Evolutionary conservation across 30 jellyfish, hydroid and myxozoan genomes (phyloP).

Genomic region (Hydractinia symbiolongicarpus): DNA sequence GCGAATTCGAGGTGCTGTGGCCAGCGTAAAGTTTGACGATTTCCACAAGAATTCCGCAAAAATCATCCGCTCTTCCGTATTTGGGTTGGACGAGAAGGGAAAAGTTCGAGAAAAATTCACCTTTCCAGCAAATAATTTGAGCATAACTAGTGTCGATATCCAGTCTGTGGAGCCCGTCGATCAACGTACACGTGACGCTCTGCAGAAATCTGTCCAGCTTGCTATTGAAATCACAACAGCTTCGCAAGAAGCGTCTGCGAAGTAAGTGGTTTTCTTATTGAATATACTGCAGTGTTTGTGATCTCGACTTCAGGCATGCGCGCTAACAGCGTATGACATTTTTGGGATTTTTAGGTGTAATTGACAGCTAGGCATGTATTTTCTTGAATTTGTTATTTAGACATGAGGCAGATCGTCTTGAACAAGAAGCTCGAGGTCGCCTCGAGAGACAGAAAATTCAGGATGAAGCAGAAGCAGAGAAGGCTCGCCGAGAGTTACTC

Average conservation of each 20-base stretch:
- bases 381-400: slow-evolving; percentile 26
- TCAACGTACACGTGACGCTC: slow-evolving; percentile 96
- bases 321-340: background rate
- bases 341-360: background rate
- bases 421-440: slow-evolving; percentile 97
- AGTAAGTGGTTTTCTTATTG: slow-evolving; percentile 36
- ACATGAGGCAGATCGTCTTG: slow-evolving; percentile 97
- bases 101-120: slow-evolving; percentile 82
- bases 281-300: background rate
- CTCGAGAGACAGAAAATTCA: slow-evolving; percentile 91
- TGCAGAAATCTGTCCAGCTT: slow-evolving; percentile 91
- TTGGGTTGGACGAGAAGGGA: slow-evolving; percentile 86
- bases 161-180: slow-evolving; percentile 99
- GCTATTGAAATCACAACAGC: slow-evolving; percentile 98
- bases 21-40: slow-evolving; percentile 92
- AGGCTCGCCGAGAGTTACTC: slow-evolving; percentile 88
- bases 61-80: slow-evolving; percentile 90
- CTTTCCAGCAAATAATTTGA: slow-evolving; percentile 81
- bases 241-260: slow-evolving; percentile 96
- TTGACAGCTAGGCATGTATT: background rate
- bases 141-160: slow-evolving; percentile 93
- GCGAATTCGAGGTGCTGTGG: slow-evolving; percentile 96
- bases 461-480: slow-evolving; percentile 96
- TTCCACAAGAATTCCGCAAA: slow-evolving; percentile 95
- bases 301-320: background rate